These are phyloP conservation scores for Latrodectus geometricus DNA, from an alignment of 1,140 invertebrate species.

Conservation along the genomic window DNA sequence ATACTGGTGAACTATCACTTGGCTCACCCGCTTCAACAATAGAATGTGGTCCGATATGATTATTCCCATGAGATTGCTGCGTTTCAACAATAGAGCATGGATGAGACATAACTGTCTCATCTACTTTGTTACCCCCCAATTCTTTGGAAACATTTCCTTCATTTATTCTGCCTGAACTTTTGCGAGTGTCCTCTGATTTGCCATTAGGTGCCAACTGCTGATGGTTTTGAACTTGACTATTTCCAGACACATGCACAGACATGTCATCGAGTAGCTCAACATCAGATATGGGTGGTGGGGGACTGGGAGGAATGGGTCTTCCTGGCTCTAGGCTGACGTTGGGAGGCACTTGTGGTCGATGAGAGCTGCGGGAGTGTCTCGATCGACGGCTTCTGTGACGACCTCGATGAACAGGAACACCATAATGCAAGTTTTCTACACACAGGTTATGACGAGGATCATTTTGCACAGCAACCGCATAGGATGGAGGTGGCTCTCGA, in stretches of 20 bases:
- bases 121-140: background rate
- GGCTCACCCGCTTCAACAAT: background rate
- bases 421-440: slow-evolving; percentile 47
- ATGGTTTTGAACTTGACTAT: background rate
- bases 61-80: background rate
- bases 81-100: background rate
- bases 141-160: background rate
- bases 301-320: background rate
- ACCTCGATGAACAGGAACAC: background rate
- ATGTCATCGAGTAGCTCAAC: slow-evolving; percentile 8
- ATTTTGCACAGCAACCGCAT: slow-evolving; percentile 61
- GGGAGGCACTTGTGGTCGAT: background rate
- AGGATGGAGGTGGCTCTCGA: slow-evolving; percentile 64
- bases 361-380: background rate
- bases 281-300: background rate
- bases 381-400: slow-evolving; percentile 9
- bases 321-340: background rate
- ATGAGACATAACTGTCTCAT: background rate
- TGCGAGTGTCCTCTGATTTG: background rate
- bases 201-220: background rate
- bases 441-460: slow-evolving; percentile 27
- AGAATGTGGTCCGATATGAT: background rate
- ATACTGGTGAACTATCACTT: background rate
- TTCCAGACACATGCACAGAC: background rate
- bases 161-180: background rate